These are phyloP conservation scores for Eurypyga helias DNA, from an alignment of 2,113 vertebrate genomes.

Conservation along the genomic window DNA sequence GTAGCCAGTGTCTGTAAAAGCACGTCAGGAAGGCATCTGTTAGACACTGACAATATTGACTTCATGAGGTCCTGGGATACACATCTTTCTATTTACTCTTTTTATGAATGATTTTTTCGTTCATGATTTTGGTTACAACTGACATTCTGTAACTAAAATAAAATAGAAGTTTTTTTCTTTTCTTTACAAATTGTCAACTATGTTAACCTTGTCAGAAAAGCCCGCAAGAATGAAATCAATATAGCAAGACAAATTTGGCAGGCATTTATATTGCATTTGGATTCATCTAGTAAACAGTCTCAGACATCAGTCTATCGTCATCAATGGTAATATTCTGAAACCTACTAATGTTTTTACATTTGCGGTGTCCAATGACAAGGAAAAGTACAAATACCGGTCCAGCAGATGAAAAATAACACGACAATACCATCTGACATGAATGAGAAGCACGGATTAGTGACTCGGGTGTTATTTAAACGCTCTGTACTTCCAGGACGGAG, in stretches of 20 bases:
- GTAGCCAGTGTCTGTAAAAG: not conserved
- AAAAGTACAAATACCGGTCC: not conserved
- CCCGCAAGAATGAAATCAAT: not conserved
- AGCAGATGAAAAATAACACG: not conserved
- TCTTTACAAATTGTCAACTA: not conserved
- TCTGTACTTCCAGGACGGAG: not conserved
- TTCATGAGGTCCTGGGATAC: not conserved
- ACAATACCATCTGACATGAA: not conserved
- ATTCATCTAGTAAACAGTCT: not conserved
- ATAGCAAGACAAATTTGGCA: not conserved
- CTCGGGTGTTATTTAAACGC: not conserved
- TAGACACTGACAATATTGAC: not conserved
- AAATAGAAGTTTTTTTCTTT: not conserved
- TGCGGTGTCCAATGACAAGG: not conserved
- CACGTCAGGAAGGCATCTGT: not conserved
- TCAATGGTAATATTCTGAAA: not conserved
- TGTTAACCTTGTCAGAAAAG: not conserved
- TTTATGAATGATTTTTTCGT: conserved; percentile 3
- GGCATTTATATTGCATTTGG: not conserved
- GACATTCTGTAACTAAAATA: not conserved
- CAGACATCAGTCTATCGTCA: not conserved
- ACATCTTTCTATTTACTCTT: not conserved
- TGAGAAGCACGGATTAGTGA: not conserved
- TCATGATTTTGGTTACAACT: not conserved
- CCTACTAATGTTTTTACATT: not conserved